A percentile compares a stretch with the other conserved stretches of the same genome.
Conservation (phyloP, 2,113 vertebrate species). For the Paramormyrops kingsleyae region DNA sequence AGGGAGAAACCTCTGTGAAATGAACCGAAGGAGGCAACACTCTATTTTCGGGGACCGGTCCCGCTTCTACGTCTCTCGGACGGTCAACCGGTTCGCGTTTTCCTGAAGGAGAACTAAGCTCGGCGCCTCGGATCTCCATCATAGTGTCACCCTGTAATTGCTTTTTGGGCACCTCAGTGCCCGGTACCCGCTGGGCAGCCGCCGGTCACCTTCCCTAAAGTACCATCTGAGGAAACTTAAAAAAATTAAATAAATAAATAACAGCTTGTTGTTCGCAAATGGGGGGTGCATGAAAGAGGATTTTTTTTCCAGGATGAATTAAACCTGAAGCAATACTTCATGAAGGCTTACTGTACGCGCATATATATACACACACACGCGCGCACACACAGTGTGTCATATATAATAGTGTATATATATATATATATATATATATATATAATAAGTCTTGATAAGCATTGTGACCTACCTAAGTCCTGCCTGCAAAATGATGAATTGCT, state of each 20-base stretch:
- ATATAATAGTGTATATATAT: background rate
- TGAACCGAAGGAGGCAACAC: background rate
- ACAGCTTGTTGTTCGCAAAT: slow-evolving; percentile 1
- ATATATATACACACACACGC: too few relatives aligned
- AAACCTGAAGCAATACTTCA: background rate
- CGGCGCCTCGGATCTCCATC: slow-evolving; percentile 8
- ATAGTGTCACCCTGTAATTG: slow-evolving; percentile 18
- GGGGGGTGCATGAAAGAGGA: background rate
- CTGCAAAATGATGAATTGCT: background rate
- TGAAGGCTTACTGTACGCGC: background rate
- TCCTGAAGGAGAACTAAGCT: background rate
- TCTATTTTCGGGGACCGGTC: background rate
- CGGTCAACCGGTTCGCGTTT: background rate
- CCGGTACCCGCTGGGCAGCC: background rate
- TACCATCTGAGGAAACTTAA: background rate
- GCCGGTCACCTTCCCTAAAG: slow-evolving; percentile 16
- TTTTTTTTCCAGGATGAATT: background rate
- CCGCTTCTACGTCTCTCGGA: background rate
- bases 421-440: background rate
- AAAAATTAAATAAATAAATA: background rate
- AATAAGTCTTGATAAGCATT: background rate
- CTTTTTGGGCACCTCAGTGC: slow-evolving; percentile 11
- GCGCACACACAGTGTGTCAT: too few relatives aligned
- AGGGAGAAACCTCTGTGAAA: background rate
- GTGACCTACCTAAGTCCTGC: background rate